Base-by-base conservation (phyloP, 2,888 invertebrate genomes). In the Diaphora mendica region DNA sequence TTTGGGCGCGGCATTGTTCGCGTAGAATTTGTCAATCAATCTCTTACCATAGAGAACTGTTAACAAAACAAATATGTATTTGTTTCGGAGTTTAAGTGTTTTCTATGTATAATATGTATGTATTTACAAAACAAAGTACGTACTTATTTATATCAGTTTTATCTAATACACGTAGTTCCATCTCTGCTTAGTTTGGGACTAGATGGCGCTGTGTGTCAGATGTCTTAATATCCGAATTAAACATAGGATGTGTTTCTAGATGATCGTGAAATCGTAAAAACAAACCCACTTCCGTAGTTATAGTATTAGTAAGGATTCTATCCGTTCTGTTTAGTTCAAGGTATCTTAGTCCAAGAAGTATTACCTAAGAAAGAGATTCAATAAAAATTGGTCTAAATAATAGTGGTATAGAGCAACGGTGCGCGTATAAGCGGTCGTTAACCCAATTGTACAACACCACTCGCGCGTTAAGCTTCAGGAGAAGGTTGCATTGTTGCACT, bases 381-480 rank as follows among this genome's bases (percentile, higher is more conserved):
- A 73, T 64, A 55, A 70, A 72, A 75, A 73, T 70, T 75, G 30
- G 48, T 75, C 72, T 71, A 77, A 79, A 75, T 79, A 35, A 51
- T 15, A 64, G 39, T 68, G 23, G 23, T 42, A 64, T 42, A 30
- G 44, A 39, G 51, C 23, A 55, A 4, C 42, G 51, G 48, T 67
- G 73, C 71, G 65, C 73, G 76, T 75, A 71, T 73, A 73, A 76
- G 73, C 75, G 87, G 83, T 87, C 81, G 75, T 86, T 87, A 83
- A 79, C 83, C 86, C 70, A 85, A 73, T 82, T 83, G 75, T 80
- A 79, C 64, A 68, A 26, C 65, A 71, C 72, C 78, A 80, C 70
- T 73, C 64, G 67, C 23, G 70, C 75, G 75, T 72, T 76, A 55
- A 59, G 48, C 74, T 70, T 77, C 42, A 64, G 67, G 23, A 70